These are phyloP conservation scores for Nematostella vectensis DNA, from an alignment of 92 coral and sea anemone genomes.

Conservation along the genomic window DNA sequence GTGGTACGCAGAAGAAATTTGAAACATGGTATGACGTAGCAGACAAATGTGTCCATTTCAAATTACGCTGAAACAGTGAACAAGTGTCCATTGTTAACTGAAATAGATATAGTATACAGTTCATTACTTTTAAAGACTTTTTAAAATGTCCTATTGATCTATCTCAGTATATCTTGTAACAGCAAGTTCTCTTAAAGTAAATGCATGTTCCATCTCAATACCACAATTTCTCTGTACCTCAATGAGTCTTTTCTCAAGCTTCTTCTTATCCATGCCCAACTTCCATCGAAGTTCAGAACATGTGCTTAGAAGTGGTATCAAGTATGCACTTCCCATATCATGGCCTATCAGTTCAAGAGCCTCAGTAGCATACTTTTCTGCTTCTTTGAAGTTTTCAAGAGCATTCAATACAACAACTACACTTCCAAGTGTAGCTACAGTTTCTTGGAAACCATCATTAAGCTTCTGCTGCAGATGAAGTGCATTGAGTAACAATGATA, in stretches of 20 bases:
- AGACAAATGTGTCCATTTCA: no score
- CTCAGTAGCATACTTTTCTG: constrained; percentile 69
- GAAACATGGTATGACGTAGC: no score
- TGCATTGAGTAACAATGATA: constrained; percentile 66
- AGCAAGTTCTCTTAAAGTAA: constrained; percentile 81
- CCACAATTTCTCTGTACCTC: constrained; percentile 50
- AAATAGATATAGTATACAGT: no score
- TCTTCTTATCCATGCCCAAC: constrained; percentile 51
- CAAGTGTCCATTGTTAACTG: no score
- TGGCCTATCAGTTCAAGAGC: constrained; percentile 65
- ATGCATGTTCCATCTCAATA: constrained; percentile 62
- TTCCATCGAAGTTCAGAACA: constrained; percentile 49
- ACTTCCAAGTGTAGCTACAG: constrained; percentile 75
- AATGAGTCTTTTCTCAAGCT: constrained; percentile 42
- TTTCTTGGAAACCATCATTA: constrained; percentile 65
- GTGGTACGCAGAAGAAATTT: no score
- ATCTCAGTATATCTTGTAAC: constrained; percentile 40
- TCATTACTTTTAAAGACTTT: no score
- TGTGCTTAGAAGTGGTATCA: constrained; percentile 75
- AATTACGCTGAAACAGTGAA: no score
- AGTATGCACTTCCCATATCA: constrained; percentile 39
- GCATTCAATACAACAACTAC: constrained; percentile 75
- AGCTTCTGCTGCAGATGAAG: constrained; percentile 93
- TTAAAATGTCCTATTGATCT: no score
- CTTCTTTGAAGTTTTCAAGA: constrained; percentile 66